Evolutionary conservation across 2,797 vertebrate species (phyloP), one percentile per base, ranked within the genome.

Genomic region (Sebastes itinus): DNA sequence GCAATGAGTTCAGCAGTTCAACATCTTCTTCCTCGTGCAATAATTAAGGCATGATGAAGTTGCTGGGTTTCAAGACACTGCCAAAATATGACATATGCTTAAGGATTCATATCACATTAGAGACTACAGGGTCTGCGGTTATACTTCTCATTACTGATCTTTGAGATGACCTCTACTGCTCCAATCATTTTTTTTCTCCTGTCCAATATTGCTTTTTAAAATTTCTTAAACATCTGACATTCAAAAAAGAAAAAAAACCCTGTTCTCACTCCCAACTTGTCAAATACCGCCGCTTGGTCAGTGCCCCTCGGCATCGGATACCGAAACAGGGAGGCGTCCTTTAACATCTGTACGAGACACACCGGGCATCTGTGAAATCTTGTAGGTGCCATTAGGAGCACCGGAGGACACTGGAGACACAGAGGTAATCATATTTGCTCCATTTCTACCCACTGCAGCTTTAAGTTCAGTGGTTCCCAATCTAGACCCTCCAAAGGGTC

Each of bases 1-100:
- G 61, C n/a, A 52, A n/a, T 59, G 63, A 83, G 81, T 77, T 87
- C 67, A 89, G 73, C 72, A 74, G 69, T 52, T 60, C 71, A 80
- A 83, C 72, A 75, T 85, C 75, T 16, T 79, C 74, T 73, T 77
- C 77, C 74, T 74, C 68, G 54, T 10, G 23, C 70, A 49, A 28
- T 66, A 69, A 84, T 89, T 76, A 79, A 55, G 46, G 35, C 61
- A 65, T n/a, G 46, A 85, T 79, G 76, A 82, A 81, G 56, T 77
- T 76, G 52, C 60, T 71, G 55, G 65, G 59, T 82, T 77, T 74
- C 4, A 23, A 63, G 62, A 62, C 46, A n/a, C 25, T 68, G 81
- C 55, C 11, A 35, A 74, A 75, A 77, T 65, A 33, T 60, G 32
- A 70, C 71, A 60, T 56, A 25, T 9, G 2, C 80, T 46, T 49